A percentile compares a stretch with the other conserved stretches of the same genome.
Evolutionary conservation across 2,113 vertebrate genomes (phyloP).

Genomic region (Vombatus ursinus): DNA sequence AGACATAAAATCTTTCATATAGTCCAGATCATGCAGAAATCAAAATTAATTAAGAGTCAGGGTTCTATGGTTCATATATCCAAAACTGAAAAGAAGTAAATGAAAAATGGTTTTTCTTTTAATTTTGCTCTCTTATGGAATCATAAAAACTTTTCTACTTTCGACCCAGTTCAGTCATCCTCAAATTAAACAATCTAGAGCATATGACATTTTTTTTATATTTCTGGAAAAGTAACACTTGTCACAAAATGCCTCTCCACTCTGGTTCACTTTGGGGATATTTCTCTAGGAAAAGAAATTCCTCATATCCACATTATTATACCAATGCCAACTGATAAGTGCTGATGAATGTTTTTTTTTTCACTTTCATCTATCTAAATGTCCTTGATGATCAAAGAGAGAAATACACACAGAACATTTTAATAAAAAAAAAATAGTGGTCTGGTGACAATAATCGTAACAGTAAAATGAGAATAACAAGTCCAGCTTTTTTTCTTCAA

Average conservation of each 20-base stretch:
- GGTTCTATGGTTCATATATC: neutral
- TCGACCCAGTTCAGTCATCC: slow-evolving; percentile 32
- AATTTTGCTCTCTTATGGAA: slow-evolving; percentile 27
- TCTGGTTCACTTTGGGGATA: neutral
- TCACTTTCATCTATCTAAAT: slow-evolving; percentile 40
- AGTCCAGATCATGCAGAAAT: neutral
- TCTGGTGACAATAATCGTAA: neutral
- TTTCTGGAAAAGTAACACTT: slow-evolving; percentile 31
- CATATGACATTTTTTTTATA: slow-evolving; percentile 48
- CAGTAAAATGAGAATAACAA: slow-evolving; percentile 34
- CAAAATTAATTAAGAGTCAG: neutral
- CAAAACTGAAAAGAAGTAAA: slow-evolving; percentile 14
- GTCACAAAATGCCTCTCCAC: slow-evolving; percentile 31
- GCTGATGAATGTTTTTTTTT: slow-evolving; percentile 1
- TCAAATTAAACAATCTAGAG: slow-evolving; percentile 14
- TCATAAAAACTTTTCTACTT: neutral
- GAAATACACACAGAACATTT: slow-evolving; percentile 21
- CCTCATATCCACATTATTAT: neutral
- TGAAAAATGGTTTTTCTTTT: neutral
- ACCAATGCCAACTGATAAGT: neutral
- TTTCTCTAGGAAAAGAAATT: slow-evolving; percentile 34
- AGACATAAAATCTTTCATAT: neutral
- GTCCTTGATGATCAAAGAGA: slow-evolving; percentile 25
- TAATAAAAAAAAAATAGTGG: slow-evolving; percentile 25
- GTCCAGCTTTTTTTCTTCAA: neutral